Conservation (phyloP, 1,140 invertebrate species). For the Coptotermes formosanus region DNA sequence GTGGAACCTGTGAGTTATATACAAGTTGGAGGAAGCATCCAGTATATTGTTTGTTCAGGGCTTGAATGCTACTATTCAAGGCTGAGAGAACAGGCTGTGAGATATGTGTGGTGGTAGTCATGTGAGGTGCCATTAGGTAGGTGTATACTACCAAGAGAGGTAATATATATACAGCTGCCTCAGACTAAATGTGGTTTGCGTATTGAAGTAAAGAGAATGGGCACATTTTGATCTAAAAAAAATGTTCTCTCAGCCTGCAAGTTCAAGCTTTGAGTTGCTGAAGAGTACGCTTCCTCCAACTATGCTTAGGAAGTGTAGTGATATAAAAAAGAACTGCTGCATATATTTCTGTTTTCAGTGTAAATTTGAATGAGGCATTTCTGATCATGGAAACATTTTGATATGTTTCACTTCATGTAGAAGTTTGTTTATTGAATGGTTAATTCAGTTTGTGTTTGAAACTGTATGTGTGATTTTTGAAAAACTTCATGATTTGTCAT, state of each 20-base stretch:
- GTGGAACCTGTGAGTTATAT: neutral
- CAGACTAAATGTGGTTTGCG: too few relatives aligned
- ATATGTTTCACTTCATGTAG: neutral
- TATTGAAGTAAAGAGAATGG: too few relatives aligned
- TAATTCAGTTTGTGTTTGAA: neutral
- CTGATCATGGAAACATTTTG: neutral
- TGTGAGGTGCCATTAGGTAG: too few relatives aligned
- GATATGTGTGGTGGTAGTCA: too few relatives aligned
- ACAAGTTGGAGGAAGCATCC: neutral
- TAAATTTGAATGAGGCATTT: neutral
- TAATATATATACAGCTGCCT: too few relatives aligned
- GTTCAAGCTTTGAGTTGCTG: neutral
- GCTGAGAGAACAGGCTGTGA: too few relatives aligned
- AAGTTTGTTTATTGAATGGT: neutral
- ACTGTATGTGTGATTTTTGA: neutral
- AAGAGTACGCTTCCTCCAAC: neutral
- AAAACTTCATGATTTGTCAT: neutral
- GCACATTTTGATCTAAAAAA: too few relatives aligned
- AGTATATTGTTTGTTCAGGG: neutral
- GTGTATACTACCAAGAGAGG: too few relatives aligned
- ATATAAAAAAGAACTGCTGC: neutral
- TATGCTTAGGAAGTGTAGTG: neutral
- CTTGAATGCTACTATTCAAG: too few relatives aligned
- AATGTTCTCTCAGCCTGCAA: too few relatives aligned
- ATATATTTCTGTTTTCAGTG: neutral